Evolutionary conservation across 2,797 vertebrate species (phyloP), one percentile per base, ranked within the genome.

Genomic region (Malurus leucopterus): DNA sequence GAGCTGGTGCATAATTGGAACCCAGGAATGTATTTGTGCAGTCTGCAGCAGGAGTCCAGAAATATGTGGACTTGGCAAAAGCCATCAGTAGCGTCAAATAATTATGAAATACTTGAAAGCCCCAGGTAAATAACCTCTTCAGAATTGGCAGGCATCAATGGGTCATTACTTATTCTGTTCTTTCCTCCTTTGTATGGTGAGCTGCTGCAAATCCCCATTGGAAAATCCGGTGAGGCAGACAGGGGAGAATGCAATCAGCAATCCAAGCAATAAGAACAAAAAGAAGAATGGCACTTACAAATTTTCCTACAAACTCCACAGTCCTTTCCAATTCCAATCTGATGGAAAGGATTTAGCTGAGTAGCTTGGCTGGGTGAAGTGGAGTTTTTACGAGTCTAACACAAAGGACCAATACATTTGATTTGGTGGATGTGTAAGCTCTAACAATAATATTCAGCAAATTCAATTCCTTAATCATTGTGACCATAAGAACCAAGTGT

Each of bases 151-250:
- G 79, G 23, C 67, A 0, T 90, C 87, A 91, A 84, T 88, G 62
- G 79, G 88, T 95, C 84, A 91, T 97, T 96, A 96, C 92, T 96
- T 96, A 96, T 93, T 96, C 95, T 92, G 73, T 86, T 89, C 73
- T 86, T 95, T 92, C 74, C 84, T 84, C 89, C 92, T 93, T 91
- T 89, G 46, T 94, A 88, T n/a, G 27, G 84, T 71, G 78, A 93
- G 58, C 43, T 88, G 68, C 83, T 15, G 58, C 92, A 95, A 88
- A 94, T 92, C 83, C 89, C 91, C 92, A 32, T 26, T 87, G 70
- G 92, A 89, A 82, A 92, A 95, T 94, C 81, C 77, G 54, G 67
- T 38, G 49, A 92, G 84, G 89, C 63, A 93, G 73, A 50, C 83
- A 90, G 59, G 61, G 86, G 67, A 95, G 84, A 94, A 82, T 83